Evolutionary conservation across 2,888 invertebrate genomes (phyloP), one percentile per base, ranked within the genome.

Genomic region (Nematopogon swammerdamellus): DNA sequence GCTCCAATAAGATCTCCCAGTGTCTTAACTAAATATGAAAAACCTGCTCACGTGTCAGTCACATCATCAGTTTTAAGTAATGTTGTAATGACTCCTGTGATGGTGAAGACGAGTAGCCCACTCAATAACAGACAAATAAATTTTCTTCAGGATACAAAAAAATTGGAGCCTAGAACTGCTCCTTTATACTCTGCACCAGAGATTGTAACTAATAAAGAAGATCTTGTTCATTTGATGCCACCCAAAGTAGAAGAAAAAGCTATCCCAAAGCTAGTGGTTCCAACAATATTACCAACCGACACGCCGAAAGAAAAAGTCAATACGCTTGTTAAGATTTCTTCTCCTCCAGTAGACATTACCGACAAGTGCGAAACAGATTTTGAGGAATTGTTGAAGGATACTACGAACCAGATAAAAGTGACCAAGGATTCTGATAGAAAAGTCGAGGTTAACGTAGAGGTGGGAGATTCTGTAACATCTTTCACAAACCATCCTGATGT

Each of bases 371-470:
- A 71, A 57, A 80, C 79, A 42, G 80, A 80, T 60, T 80, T 79
- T 59, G 80, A 80, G 60, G 80, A 80, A 57, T 59, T 80, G 45
- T 59, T 80, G 20, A 80, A 75, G 63, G 79, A 80, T 58, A 80
- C 70, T 48, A 75, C 79, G 18, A 79, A 75, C 60, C 75, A 80
- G 65, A 79, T 77, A 47, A 80, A 80, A 65, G 59, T 75, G 16
- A 68, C 65, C 16, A 76, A 72, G 58, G 65, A 72, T 51, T 66
- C 70, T 16, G 74, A 75, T 50, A 76, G 72, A 57, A 75, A 71
- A 59, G 61, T 73, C 36, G 74, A 76, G 62, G 60, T 74, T 1
- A 72, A 72, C 60, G 68, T 71, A n/a, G 68, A 44, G n/a, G 19
- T 20, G 19, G 19, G 48, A 43, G 42, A 48, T 19, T 25, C 44